phyloP scores from a whole-genome alignment of 2,113 vertebrate genomes.

The Megaleporinus macrocephalus region DNA sequence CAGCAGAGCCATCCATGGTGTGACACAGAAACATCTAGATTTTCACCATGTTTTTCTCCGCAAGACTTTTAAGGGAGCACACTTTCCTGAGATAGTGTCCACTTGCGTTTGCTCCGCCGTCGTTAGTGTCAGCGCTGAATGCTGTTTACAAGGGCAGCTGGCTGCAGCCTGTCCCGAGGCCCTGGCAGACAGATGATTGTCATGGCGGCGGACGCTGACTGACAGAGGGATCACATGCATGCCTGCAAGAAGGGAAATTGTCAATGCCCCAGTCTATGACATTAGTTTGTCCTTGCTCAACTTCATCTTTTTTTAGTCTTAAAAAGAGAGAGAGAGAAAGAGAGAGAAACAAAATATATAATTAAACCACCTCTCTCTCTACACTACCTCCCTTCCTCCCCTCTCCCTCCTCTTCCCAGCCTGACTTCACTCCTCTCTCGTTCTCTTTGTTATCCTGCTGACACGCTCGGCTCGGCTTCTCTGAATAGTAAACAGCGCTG shows the following conservation, averaged over 20 bases:
- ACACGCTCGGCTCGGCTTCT: constrained; percentile 50
- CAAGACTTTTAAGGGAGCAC: background rate
- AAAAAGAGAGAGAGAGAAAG: constrained; percentile 65
- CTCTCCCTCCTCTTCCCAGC: constrained; percentile 49
- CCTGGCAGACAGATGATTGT: constrained; percentile 79
- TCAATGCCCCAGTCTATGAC: constrained; percentile 80
- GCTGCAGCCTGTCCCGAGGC: constrained; percentile 75
- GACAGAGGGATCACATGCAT: constrained; percentile 80
- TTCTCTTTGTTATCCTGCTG: constrained; percentile 54
- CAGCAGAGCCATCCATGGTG: background rate
- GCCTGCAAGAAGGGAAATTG: constrained; percentile 78
- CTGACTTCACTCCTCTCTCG: constrained; percentile 50
- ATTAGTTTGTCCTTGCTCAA: constrained; percentile 85
- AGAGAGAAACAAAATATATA: constrained; percentile 59
- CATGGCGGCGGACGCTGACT: constrained; percentile 81
- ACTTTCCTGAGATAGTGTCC: constrained; percentile 33
- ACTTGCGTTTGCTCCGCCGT: constrained; percentile 63
- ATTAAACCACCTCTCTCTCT: constrained; percentile 57
- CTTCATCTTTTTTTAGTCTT: constrained; percentile 69
- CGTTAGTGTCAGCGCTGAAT: constrained; percentile 71
- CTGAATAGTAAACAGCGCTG: constrained; percentile 56
- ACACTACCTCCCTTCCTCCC: constrained; percentile 59
- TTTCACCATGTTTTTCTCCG: background rate
- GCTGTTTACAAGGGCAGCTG: constrained; percentile 82
- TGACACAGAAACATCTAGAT: background rate